Base-by-base conservation (phyloP, 2,113 vertebrate genomes). In the Donacobius atricapilla region DNA sequence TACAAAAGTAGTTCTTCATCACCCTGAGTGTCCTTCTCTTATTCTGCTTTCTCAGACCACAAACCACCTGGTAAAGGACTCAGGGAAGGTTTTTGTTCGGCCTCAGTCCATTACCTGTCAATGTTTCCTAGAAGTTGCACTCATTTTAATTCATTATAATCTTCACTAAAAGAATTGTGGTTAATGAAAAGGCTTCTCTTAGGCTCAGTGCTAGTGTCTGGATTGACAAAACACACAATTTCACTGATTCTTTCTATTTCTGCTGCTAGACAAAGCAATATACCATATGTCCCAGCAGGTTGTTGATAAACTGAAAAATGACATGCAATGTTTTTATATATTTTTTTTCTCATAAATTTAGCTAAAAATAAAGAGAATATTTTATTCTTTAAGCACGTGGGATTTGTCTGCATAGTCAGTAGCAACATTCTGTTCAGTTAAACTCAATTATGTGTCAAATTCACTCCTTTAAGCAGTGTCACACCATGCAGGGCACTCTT, bases 41-140 rank as follows among this genome's bases (percentile, higher is more conserved):
- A 70, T 13, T 93, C 33, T 89, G 45, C 21, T 90, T 90, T 54
- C 48, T 92, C 45, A 94, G 44, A 79, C 53, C 47, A 71, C 65
- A 95, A 79, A 85, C 61, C 65, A 92, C 95, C 51, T 90, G 33
- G 42, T 87, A 75, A 70, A 80, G 51, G 87, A 76, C 71, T 90
- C 64, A 75, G 61, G 72, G 53, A 96, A 61, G 33, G 7, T 5
- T 66, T 87, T 89, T 96, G 23, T 90, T 95, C 73, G 19, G 48
- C 84, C 89, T 94, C 57, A 78, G 80, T 94, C 90, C 88, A 66
- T 93, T 95, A 68, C 39, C 86, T 92, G 39, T 92, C 88, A 95
- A 57, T 71, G 13, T 92, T 94, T 90, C 47, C 61, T 66, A 63
- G 40, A 95, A 87, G 37, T 92, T 94, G 60, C 33, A 37, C 89